Evolutionary conservation across 2,797 vertebrate species (phyloP), one percentile per base, ranked within the genome.

Genomic region (Cirrhinus mrigala): DNA sequence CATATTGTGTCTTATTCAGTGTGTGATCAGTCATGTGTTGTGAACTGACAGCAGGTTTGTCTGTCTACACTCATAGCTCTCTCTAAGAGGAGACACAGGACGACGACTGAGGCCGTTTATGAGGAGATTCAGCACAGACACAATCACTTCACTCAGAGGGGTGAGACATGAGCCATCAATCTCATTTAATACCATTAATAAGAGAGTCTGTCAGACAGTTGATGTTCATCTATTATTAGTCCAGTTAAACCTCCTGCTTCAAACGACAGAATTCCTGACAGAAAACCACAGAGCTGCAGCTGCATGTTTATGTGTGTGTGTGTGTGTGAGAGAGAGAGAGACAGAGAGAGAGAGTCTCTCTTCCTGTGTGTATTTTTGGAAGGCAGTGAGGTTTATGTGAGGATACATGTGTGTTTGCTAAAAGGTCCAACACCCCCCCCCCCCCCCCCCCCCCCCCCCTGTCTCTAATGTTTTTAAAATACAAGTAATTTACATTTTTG

Each of bases 261-360:
- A 37, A 68, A 37, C 66, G 16, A 33, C 66, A 40, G 66, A 37
- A 68, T 68, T 68, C 66, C 33, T 68, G 66, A 68, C 66, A 68
- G 66, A 18, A 37, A 68, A 52, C 50, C 66, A 37, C 29, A 68
- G 27, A 68, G 27, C 62, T 64, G 24, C 62, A 64, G n/a, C 33
- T 46, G 54, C 7, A 27, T 48, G 56, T 79, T 44, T 62, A 1
- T 54, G 5, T 33, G 18, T 73, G 48, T 77, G 62, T 66, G 62
- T 29, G 24, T 62, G 24, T 5, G 37, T 40, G 37, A n/a, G n/a
- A n/a, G n/a, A n/a, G n/a, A n/a, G 24, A 27, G 46, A 44, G 44
- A 44, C 7, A 44, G 44, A 46, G 10, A 46, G 44, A 46, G 44
- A 46, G 1, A 10, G 44, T 22, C 27, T 54, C 3, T 74, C 71